Base-by-base conservation (phyloP, 2,113 vertebrate genomes). In the Callorhinus ursinus region DNA sequence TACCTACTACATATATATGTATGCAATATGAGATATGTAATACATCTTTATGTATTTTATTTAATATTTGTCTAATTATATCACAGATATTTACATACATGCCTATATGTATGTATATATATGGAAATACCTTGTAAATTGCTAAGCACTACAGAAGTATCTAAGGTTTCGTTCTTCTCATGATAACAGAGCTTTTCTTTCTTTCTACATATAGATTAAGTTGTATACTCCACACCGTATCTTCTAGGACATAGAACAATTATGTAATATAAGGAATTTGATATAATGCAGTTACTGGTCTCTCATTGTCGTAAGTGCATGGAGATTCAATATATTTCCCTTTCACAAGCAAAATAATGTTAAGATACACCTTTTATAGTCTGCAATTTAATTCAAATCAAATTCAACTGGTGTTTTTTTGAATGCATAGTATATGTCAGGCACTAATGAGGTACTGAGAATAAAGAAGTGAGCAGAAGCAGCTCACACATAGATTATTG, bases 121-220 rank as follows among this genome's bases (percentile, higher is more conserved):
- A 36, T 85, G 33, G 28, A 95, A 59, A 88, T 61, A 14, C 36
- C 94, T 76, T 95, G 8, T 59, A 79, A 65, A 65, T 90, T 96
- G 51, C 89, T 90, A 51, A 95, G 42, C 18, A 15, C 16, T 72
- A 9, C 5, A 51, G 33, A 92, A 7, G 53, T 80, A 72, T 69
- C 42, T 61, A n/a, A 84, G 39, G 13, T 88, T 95, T 88, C 24
- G 19, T 59, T 67, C 90, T 49, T 92, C 33, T 85, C 5, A 49
- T 55, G 7, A 31, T 16, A 88, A 24, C 18, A 82, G 72, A 86
- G 21, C 5, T 76, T 96, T 95, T 95, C 14, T 88, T 79, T 82
- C 39, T 82, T 82, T 82, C 28, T 59, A 67, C 15, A 19, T 86
- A 12, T 51, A 39, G 8, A 80, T 31, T 96, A 72, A 57, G 22